Evolutionary conservation across 1,140 invertebrate species (phyloP), one percentile per base, ranked within the genome.

Genomic region (Zeugodacus cucurbitae): DNA sequence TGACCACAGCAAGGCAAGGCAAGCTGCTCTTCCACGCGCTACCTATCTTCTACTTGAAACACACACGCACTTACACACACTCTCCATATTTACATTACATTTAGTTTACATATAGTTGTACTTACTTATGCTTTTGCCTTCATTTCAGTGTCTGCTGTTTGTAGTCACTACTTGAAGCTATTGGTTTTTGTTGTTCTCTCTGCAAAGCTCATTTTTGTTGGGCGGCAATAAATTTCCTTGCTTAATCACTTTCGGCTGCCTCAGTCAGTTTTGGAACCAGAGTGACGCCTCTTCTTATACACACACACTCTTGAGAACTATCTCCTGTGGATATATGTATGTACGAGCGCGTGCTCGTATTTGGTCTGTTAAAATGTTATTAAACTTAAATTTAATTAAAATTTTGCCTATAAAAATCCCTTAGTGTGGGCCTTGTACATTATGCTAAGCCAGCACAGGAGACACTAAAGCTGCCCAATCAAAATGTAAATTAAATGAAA

Each of bases 341-440:
- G 22, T 62, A 22, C n/a, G n/a, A n/a, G n/a, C n/a, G n/a, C 10
- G 58, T 26, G 58, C 20, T 11, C 5, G 34, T 41, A 1, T 74
- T 32, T 22, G 34, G 32, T 34, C 67, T 7, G 17, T 74, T 37
- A 37, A 37, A 74, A 74, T 37, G 32, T 6, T 7, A 74, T 74
- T 74, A 41, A 74, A 74, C 4, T 74, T 74, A 37, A 74, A 74
- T 74, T 74, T 74, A 74, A 74, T 74, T 74, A 74, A 74, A 74
- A 67, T 67, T 67, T 67, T n/a, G 26, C n/a, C 26, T 67, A 67
- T 34, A 7, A 34, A 67, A 74, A 74, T n/a, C 41, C 17, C 4
- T 34, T 20, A 74, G 14, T 1, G 48, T 14, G 0, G 48, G 20
- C n/a, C n/a, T 11, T 54, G 5, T 54, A 54, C 20, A 26, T 26